Evolutionary conservation across 1,140 invertebrate species (phyloP).

Genomic region (Panagrolaimus sp.): DNA sequence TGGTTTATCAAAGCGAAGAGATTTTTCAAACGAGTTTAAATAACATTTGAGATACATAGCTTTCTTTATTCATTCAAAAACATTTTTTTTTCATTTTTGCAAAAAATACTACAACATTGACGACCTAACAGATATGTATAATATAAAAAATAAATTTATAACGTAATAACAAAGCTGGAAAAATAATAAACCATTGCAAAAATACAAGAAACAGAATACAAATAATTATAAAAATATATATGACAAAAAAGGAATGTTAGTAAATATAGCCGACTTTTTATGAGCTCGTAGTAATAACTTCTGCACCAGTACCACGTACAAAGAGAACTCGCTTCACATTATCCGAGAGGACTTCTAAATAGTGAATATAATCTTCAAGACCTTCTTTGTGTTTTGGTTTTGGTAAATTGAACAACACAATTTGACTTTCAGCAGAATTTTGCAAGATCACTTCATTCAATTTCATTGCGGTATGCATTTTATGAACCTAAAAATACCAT

Average conservation of each 20-base stretch:
- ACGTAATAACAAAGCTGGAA: neutral
- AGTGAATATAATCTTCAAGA: constrained; percentile 72
- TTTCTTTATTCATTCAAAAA: no score
- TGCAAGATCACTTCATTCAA: constrained; percentile 94
- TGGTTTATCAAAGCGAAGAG: no score
- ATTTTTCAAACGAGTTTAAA: no score
- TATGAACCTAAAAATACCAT: constrained; percentile 38
- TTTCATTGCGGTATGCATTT: constrained; percentile 98
- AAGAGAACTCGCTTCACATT: constrained; percentile 90
- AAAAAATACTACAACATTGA: no score
- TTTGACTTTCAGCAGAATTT: constrained; percentile 88
- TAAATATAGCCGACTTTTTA: constrained; percentile 61
- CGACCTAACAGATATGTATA: no score
- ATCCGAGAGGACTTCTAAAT: constrained; percentile 93
- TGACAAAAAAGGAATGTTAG: constrained; percentile 1
- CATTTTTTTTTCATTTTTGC: no score
- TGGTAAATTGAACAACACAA: constrained; percentile 95
- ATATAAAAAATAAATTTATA: neutral
- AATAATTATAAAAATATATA: neutral
- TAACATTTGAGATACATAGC: no score
- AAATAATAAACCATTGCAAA: neutral
- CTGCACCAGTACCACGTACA: constrained; percentile 90
- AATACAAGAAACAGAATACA: constrained; percentile 1
- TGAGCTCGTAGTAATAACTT: constrained; percentile 99
- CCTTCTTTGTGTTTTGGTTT: constrained; percentile 69